Base-by-base conservation (phyloP, 2,888 invertebrate species). In the Tillus elongatus region DNA sequence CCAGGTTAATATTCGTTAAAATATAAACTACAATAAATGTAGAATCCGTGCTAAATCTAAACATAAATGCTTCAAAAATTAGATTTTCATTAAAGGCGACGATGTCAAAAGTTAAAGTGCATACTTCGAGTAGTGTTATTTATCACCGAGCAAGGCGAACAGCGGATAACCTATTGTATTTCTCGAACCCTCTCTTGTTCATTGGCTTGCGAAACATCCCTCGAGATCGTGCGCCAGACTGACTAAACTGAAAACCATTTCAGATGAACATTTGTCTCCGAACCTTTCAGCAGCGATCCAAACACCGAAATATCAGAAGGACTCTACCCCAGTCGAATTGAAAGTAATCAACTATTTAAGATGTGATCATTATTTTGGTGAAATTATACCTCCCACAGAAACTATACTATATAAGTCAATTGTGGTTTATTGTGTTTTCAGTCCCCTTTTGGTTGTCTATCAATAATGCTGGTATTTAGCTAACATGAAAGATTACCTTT, bases 131-230 rank as follows among this genome's bases (percentile, higher is more conserved):
- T 30, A 24, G 12, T 27, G 44, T 47, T 46, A 48, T 47, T 48
- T 50, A 49, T 47, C 45, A 37, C 33, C 29, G 44, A 39, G 37
- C 38, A 40, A 46, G 42, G 46, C 42, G 45, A 47, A 44, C 43
- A 40, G 34, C 40, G 43, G 40, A 45, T 46, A 49, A 47, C 48
- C 49, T 44, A 49, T 49, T 49, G 49, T 50, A 43, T 36, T 42
- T 33, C 39, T 39, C 39, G 36, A 40, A 41, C 44, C 45, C 44
- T 45, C 43, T 39, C 44, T 43, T 50, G 47, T 50, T 51, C 50
- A 51, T 50, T 47, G 50, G 49, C 46, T 50, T 49, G 52, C 47
- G 49, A 50, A 51, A 46, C 49, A 52, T 51, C 50, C 50, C 50
- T 34, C 16, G 49, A 47, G 50, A 51, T 46, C 46, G 42, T 41